Percentiles rank a stretch among this genome's conserved stretches.
Evolutionary conservation across 1,140 invertebrate species (phyloP).

Genomic region (Drosophila kanapiae): DNA sequence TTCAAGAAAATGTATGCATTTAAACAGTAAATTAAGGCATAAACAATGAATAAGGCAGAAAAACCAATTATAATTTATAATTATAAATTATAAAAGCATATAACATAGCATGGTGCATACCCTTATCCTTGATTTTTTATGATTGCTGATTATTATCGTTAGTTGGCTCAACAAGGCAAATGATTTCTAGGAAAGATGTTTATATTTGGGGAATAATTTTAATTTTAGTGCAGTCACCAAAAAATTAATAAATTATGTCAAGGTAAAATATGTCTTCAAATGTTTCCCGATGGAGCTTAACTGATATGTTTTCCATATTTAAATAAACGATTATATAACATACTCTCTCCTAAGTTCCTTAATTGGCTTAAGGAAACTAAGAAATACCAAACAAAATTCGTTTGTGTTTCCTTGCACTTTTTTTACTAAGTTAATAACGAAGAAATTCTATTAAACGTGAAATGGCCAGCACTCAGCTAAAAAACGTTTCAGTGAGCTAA

Average conservation of each 20-base stretch:
- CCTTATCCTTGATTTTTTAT: no score
- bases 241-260: no score
- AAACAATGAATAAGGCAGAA: neutral
- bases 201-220: no score
- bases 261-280: no score
- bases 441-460: constrained; percentile 71
- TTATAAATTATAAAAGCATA: no score
- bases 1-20: neutral
- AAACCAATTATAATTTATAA: no score
- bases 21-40: neutral
- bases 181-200: no score
- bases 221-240: no score
- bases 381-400: neutral
- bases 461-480: constrained; percentile 43
- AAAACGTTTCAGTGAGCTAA: constrained; percentile 10
- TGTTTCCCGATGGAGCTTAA: no score
- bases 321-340: neutral
- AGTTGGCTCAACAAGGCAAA: no score
- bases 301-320: neutral
- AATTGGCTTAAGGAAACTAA: neutral
- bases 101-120: no score
- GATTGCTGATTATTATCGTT: no score
- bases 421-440: constrained; percentile 49
- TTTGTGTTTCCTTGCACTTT: constrained; percentile 9
- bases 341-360: neutral